Evolutionary conservation across 2,113 vertebrate genomes (phyloP).

Genomic region (western clawed frog (Xenopus tropicalis)): UCB_Xtro_10.0 CM004447.2:121608501-121609000

Average conservation of each 20-base stretch:
- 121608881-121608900: no score
- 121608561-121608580: conserved; percentile 83
- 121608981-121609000: no score
- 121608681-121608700: conserved; percentile 80
- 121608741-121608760: conserved; percentile 62
- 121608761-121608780: conserved; percentile 46
- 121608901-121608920: no score
- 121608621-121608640: conserved; percentile 83
- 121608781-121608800: conserved; percentile 20
- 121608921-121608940: no score
- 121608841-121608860: no score
- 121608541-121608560: conserved; percentile 80
- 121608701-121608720: conserved; percentile 83
- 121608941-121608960: no score
- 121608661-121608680: conserved; percentile 78
- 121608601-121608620: conserved; percentile 92
- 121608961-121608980: no score
- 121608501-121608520: conserved; percentile 81
- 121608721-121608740: conserved; percentile 77
- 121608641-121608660: conserved; percentile 83
- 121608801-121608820: not conserved
- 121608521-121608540: conserved; percentile 74
- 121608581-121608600: conserved; percentile 92
- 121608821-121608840: not conserved
- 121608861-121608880: no score